A percentile compares a stretch with the other conserved stretches of the same genome.
Evolutionary conservation across 2,888 invertebrate genomes (phyloP).

Genomic region (Philaethria dido): DNA sequence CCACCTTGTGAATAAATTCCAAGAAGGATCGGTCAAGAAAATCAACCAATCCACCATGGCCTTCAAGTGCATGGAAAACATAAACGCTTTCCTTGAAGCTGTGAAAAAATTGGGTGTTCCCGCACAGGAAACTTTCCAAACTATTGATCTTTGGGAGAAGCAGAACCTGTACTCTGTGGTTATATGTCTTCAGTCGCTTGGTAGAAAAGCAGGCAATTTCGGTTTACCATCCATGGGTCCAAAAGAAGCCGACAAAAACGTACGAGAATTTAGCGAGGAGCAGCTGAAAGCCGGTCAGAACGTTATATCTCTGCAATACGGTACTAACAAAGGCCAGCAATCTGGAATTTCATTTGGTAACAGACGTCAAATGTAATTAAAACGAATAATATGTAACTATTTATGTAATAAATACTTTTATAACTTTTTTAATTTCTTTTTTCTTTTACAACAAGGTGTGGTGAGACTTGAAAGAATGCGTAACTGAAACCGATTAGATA

Average conservation of each 20-base stretch:
- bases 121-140: constrained; percentile 97
- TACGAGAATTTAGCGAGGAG: constrained; percentile 96
- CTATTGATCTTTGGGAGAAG: constrained; percentile 98
- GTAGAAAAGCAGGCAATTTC: constrained; percentile 94
- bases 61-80: constrained; percentile 99
- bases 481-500: constrained; percentile 57
- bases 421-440: constrained; percentile 53
- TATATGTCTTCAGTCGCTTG: constrained; percentile 96
- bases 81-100: constrained; percentile 94
- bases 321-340: constrained; percentile 98
- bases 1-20: constrained; percentile 93
- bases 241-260: constrained; percentile 97
- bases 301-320: constrained; percentile 97
- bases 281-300: constrained; percentile 96
- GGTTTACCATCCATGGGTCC: constrained; percentile 96
- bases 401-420: constrained; percentile 60
- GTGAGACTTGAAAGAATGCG: constrained; percentile 46
- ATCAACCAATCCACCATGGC: constrained; percentile 95
- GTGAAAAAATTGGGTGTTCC: constrained; percentile 95
- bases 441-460: constrained; percentile 50
- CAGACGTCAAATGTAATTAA: constrained; percentile 95
- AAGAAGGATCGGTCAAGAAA: constrained; percentile 95
- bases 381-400: constrained; percentile 51
- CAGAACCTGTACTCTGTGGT: constrained; percentile 99
- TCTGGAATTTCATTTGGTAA: constrained; percentile 98